These are phyloP conservation scores for Cryptocephalus primarius DNA, from an alignment of 2,888 invertebrate genomes.

Conservation along the genomic window DNA sequence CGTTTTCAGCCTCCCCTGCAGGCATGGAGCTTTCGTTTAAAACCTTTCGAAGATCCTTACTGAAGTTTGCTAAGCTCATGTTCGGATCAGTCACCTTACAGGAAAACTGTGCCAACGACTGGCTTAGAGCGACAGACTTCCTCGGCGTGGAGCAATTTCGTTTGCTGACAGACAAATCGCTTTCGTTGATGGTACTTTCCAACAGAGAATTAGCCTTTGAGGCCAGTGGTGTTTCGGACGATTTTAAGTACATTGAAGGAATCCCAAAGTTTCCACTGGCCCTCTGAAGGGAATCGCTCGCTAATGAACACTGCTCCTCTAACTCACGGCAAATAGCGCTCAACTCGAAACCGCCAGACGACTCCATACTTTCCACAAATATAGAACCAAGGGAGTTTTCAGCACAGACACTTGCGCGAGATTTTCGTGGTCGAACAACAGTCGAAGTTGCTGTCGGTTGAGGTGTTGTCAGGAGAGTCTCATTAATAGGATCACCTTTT, in stretches of 20 bases:
- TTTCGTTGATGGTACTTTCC: background rate
- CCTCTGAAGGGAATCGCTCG: background rate
- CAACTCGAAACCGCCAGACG: background rate
- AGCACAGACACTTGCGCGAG: background rate
- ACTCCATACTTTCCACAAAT: background rate
- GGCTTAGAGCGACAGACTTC: background rate
- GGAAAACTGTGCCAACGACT: background rate
- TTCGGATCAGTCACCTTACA: background rate
- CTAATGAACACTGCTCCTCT: background rate
- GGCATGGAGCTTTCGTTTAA: conserved; percentile 13
- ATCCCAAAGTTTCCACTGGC: background rate
- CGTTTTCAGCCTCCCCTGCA: conserved; percentile 32
- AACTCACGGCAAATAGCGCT: background rate
- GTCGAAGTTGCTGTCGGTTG: background rate
- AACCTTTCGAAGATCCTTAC: background rate
- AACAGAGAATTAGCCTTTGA: background rate
- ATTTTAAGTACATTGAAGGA: background rate
- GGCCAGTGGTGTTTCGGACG: background rate
- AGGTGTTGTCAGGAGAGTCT: background rate
- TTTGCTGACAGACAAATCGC: background rate
- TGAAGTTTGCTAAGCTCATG: background rate
- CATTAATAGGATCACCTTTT: no score
- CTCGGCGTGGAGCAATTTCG: background rate
- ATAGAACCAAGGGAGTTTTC: background rate
- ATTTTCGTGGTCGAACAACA: background rate